Evolutionary conservation across 2,888 invertebrate species (phyloP), one percentile per base, ranked within the genome.

Genomic region (Listrodromus nycthemerus): DNA sequence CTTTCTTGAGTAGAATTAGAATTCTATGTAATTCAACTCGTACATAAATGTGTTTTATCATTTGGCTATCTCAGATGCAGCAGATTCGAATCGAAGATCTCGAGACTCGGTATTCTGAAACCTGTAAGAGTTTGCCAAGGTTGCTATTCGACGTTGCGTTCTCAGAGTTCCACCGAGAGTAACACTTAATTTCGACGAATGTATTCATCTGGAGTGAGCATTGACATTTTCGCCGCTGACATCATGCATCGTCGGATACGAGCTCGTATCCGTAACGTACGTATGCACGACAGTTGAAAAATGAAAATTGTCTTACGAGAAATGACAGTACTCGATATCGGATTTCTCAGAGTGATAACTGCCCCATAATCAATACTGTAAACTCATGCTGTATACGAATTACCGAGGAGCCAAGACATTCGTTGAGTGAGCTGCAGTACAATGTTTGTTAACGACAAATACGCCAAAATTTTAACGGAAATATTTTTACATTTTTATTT

Each of bases 81-180:
- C 93, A 96, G 98, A 84, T 99, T 98, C 95, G 98, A 99, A 94
- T 98, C 98, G 88, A 98, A 99, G 94, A 99, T 99, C 90, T 97
- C 97, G 0, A 96, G 98, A 67, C 95, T 99, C 90, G 96, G 98
- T 71, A 99, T 99, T 89, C 94, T 98, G 87, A 97, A 98, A 84
- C 99, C 99, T 37, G 99, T 99, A 65, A 95, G 99, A 88, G 99
- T 99, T 19, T 99, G 99, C 93, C 98, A 98, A 93, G 96, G 96
- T 71, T 99, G 99, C 94, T 97, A 97, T 92, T 95, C 95, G 69
- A 94, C 95, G 67, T 93, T 96, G 67, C 92, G 93, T 66, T 89
- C 91, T 45, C 93, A 93, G 80, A 89, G 89, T 77, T 92, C 91
- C 27, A 87, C 86, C 55, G 93, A 93, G 77, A 92, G 90, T 82